These are phyloP conservation scores for Anser brachyrhynchus DNA, from an alignment of 2,113 vertebrate species.

Conservation along the genomic window DNA sequence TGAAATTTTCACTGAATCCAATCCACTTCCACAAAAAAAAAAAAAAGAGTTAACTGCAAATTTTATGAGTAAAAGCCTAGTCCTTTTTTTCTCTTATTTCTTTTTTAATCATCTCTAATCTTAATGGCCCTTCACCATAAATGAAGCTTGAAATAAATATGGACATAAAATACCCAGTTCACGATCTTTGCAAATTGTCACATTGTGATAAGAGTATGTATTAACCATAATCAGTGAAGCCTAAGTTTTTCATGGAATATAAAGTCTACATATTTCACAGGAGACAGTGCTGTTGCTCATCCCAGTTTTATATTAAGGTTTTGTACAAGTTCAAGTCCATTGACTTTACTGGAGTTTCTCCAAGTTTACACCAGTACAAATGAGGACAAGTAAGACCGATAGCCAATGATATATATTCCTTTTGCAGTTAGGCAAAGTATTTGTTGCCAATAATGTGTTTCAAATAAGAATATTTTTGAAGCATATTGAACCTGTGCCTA, in stretches of 20 bases:
- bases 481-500: background rate
- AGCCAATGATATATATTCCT: background rate
- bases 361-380: background rate
- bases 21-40: background rate
- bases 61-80: background rate
- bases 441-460: background rate
- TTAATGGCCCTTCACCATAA: constrained; percentile 37
- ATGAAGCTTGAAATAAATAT: constrained; percentile 61
- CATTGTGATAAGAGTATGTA: background rate
- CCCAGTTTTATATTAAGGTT: background rate
- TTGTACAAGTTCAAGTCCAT: constrained; percentile 17
- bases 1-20: background rate
- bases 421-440: background rate
- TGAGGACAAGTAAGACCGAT: background rate
- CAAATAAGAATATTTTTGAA: background rate
- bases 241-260: constrained; percentile 27
- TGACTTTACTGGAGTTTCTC: background rate
- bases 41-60: background rate
- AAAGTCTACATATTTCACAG: constrained; percentile 34
- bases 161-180: constrained; percentile 44
- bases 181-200: constrained; percentile 41
- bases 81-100: background rate
- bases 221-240: constrained; percentile 5
- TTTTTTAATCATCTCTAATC: constrained; percentile 23
- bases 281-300: background rate